Evolutionary conservation across 2,113 vertebrate genomes (phyloP), one percentile per base, ranked within the genome.

Genomic region (Macrotus californicus): DNA sequence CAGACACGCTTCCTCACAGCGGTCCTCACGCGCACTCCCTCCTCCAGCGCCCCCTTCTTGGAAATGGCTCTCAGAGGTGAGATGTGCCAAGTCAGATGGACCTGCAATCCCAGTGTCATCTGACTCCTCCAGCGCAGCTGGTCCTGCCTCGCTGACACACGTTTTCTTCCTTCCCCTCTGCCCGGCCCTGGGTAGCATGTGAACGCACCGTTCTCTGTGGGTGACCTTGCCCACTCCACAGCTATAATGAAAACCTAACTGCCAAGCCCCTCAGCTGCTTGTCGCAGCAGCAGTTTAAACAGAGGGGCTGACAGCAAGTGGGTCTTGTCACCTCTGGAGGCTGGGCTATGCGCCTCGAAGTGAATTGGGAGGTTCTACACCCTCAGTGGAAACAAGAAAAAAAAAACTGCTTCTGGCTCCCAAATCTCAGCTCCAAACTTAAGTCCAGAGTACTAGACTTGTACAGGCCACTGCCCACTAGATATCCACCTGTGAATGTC

Each of bases 241-340:
- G 50, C 54, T 83, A 9, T 39, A 70, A 81, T 36, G 34, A 75
- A 69, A 54, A 70, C 1, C 41, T 31, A n/a, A 22, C 29, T 13
- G 29, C 34, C 48, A 41, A 89, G 99, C 99, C 99, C 98, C 98
- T 98, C 98, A 98, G 83, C 97, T 93, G 95, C 97, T 98, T 72
- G 73, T 41, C 0, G 52, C 97, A 98, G 97, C 91, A 79, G 98
- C 87, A 97, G 98, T 98, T 98, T 98, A 98, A 98, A 98, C 97
- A 92, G 98, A 96, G 97, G 98, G 99, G 99, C 99, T 66, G 3
- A 99, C 95, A 99, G 89, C 56, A 98, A 94, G 24, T 19, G 98
- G 88, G 97, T 98, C 98, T 98, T 97, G 99, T 99, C 99, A 99
- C 99, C 99, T 99, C 99, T 99, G 98, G 94, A 93, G 95, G 98